These are phyloP conservation scores for Chelon labrosus DNA, from an alignment of 2,797 vertebrate species.

Conservation along the genomic window DNA sequence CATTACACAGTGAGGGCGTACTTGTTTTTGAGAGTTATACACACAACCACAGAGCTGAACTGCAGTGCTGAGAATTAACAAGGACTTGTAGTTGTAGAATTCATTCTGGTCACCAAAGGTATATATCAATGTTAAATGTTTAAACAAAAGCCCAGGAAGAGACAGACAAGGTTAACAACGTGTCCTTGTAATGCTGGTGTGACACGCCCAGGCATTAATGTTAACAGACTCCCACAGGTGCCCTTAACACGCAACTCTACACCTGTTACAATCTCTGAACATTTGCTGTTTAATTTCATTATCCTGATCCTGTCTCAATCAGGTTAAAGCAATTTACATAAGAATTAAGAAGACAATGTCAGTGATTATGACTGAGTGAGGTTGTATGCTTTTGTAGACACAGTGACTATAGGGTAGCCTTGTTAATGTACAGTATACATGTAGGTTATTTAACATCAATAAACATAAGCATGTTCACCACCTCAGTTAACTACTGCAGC, in stretches of 20 bases:
- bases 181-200: slow-evolving; percentile 2
- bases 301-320: slow-evolving; percentile 55
- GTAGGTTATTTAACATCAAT: too few relatives aligned
- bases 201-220: slow-evolving; percentile 17
- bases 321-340: slow-evolving; percentile 51
- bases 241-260: slow-evolving; percentile 18
- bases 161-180: background rate
- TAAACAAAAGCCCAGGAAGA: slow-evolving; percentile 11
- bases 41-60: slow-evolving; percentile 11
- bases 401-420: background rate
- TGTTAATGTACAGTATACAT: too few relatives aligned
- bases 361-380: slow-evolving; percentile 8
- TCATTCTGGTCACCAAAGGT: slow-evolving; percentile 7
- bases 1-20: slow-evolving; percentile 3
- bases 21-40: slow-evolving; percentile 22
- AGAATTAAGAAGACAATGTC: slow-evolving; percentile 37
- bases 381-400: slow-evolving; percentile 7
- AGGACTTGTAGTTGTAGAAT: background rate
- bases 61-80: background rate
- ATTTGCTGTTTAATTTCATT: slow-evolving; percentile 53
- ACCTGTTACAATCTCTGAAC: slow-evolving; percentile 46
- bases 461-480: too few relatives aligned
- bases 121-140: slow-evolving; percentile 5
- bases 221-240: slow-evolving; percentile 35
- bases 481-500: too few relatives aligned